These are phyloP conservation scores for Corythornis vintsioides DNA, from an alignment of 2,113 vertebrate genomes.

Conservation along the genomic window DNA sequence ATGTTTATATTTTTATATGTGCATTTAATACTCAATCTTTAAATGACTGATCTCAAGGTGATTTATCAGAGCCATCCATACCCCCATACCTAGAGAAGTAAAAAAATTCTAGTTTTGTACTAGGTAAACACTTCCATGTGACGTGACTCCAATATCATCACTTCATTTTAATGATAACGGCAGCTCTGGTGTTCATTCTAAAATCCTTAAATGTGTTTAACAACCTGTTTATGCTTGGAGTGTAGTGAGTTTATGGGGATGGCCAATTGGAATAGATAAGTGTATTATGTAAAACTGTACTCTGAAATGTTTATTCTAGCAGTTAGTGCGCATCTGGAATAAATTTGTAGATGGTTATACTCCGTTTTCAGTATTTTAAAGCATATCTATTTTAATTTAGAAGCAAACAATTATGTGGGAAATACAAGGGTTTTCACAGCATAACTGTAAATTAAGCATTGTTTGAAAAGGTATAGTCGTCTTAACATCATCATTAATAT, in stretches of 20 bases:
- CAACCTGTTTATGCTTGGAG: conserved; percentile 66
- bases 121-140: conserved; percentile 50
- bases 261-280: conserved; percentile 69
- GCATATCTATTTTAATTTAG: conserved; percentile 50
- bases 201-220: conserved; percentile 74
- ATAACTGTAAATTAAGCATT: background rate
- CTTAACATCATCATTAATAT: conserved; percentile 39
- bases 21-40: background rate
- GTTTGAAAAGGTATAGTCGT: background rate
- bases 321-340: conserved; percentile 64
- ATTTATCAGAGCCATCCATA: background rate
- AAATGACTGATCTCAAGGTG: background rate
- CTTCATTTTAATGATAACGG: conserved; percentile 73
- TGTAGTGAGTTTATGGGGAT: conserved; percentile 56
- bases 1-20: background rate
- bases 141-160: conserved; percentile 51
- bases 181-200: conserved; percentile 60
- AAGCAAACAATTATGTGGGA: background rate
- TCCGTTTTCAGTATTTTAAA: conserved; percentile 55
- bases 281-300: conserved; percentile 57
- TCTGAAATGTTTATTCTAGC: conserved; percentile 67
- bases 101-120: conserved; percentile 34
- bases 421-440: conserved; percentile 35
- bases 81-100: background rate
- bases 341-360: conserved; percentile 18